Percentiles rank a stretch among this genome's conserved stretches.
Evolutionary conservation across 1,140 invertebrate species (phyloP).

Genomic region (Drosophila athabasca): DNA sequence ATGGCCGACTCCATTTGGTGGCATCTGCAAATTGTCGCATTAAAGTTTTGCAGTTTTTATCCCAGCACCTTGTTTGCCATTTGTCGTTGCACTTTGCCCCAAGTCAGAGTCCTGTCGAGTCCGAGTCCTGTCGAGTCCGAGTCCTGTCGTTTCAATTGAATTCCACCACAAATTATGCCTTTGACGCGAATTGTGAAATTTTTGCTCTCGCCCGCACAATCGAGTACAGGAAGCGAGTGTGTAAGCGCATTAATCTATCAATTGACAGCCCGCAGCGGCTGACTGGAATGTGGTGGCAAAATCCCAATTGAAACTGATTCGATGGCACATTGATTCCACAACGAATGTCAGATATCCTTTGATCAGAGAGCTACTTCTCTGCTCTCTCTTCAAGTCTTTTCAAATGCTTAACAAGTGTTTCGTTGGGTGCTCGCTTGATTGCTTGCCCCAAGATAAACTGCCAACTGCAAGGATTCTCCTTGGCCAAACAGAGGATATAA

Average conservation of each 20-base stretch:
- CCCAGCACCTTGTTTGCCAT: slow-evolving; percentile 22
- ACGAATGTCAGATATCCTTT: no score
- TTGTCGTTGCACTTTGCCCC: slow-evolving; percentile 12
- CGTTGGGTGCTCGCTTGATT: neutral
- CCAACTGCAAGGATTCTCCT: slow-evolving; percentile 32
- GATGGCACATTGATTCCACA: no score
- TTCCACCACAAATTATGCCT: slow-evolving; percentile 50
- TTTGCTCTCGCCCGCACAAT: neutral
- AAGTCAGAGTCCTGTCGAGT: no score
- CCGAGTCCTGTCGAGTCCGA: slow-evolving; percentile 21
- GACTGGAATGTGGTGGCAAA: neutral
- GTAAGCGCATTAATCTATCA: slow-evolving; percentile 31
- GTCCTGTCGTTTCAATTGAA: slow-evolving; percentile 54
- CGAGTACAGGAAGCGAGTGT: neutral
- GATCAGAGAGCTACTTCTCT: no score
- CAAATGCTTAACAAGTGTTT: neutral
- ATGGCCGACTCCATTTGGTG: slow-evolving; percentile 17
- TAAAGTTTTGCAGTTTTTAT: slow-evolving; percentile 44
- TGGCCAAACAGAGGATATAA: slow-evolving; percentile 44
- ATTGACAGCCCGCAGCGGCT: neutral
- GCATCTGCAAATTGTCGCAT: slow-evolving; percentile 69
- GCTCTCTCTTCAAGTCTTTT: no score
- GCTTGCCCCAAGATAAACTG: slow-evolving; percentile 37
- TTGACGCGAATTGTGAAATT: slow-evolving; percentile 15
- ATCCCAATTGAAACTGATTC: neutral